phyloP scores from a whole-genome alignment of 37 sponge, comb jelly and placozoan species.

The Tethya wilhelma region DNA sequence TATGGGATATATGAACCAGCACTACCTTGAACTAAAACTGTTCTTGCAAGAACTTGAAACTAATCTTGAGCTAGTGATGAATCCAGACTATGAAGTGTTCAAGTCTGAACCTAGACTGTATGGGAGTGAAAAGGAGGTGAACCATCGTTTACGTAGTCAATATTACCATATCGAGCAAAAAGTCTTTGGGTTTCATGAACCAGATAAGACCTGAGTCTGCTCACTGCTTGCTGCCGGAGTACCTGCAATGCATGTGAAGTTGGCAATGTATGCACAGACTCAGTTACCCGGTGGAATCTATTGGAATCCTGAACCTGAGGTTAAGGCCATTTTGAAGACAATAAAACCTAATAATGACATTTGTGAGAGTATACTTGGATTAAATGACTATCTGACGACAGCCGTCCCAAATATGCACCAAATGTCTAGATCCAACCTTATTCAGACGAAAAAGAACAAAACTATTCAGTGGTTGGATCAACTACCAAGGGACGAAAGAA shows the following conservation, averaged over 20 bases:
- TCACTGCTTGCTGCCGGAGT: constrained; percentile 15
- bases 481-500: background rate
- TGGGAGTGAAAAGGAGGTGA: background rate
- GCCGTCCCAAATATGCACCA: constrained; percentile 49
- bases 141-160: constrained; percentile 5
- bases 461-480: constrained; percentile 1
- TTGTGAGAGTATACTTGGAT: constrained; percentile 32
- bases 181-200: background rate
- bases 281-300: constrained; percentile 44
- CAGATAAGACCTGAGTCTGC: background rate
- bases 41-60: constrained; percentile 20
- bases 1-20: constrained; percentile 24
- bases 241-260: constrained; percentile 18
- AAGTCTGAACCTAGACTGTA: constrained; percentile 34
- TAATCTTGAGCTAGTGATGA: background rate
- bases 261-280: background rate
- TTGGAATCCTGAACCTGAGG: constrained; percentile 30
- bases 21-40: constrained; percentile 22
- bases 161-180: background rate
- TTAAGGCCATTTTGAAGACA: background rate
- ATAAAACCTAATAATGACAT: constrained; percentile 49
- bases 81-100: constrained; percentile 9
- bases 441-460: constrained; percentile 38
- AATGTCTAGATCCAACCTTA: constrained; percentile 20
- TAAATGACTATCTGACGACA: constrained; percentile 48